These are phyloP conservation scores for Acromyrmex echinatior DNA, from an alignment of 1,140 invertebrate genomes.

Conservation along the genomic window DNA sequence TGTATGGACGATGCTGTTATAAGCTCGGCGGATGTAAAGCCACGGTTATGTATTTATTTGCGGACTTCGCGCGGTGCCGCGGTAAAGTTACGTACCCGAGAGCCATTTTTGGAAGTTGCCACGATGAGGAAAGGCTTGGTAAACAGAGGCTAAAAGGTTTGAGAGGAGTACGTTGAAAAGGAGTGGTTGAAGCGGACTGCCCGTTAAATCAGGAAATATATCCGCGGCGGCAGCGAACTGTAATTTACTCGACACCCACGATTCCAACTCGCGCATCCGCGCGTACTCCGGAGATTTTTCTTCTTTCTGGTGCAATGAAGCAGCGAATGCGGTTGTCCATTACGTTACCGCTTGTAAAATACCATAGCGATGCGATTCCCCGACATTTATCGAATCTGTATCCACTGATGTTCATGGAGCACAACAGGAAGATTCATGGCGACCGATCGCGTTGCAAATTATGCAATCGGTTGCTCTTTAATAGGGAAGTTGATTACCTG, in stretches of 20 bases:
- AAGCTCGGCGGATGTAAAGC: constrained; percentile 44
- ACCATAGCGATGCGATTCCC: neutral
- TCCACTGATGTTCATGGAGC: neutral
- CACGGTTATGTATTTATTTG: constrained; percentile 61
- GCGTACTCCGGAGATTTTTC: constrained; percentile 31
- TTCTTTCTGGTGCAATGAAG: constrained; percentile 21
- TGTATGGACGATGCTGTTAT: constrained; percentile 23
- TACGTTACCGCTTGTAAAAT: constrained; percentile 34
- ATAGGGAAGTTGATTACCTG: neutral
- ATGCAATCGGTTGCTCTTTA: neutral
- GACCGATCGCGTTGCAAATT: constrained; percentile 13
- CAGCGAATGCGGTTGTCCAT: constrained; percentile 13
- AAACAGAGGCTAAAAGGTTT: constrained; percentile 70
- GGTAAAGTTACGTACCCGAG: neutral
- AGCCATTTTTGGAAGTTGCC: constrained; percentile 61
- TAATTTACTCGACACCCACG: constrained; percentile 65
- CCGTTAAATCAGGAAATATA: constrained; percentile 68
- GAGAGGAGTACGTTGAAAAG: constrained; percentile 60
- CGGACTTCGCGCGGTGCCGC: neutral
- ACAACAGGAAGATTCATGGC: constrained; percentile 1
- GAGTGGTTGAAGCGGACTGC: constrained; percentile 45
- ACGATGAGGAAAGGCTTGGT: constrained; percentile 11
- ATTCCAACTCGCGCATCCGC: constrained; percentile 19
- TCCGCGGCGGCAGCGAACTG: constrained; percentile 51
- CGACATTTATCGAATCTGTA: neutral